Base-by-base conservation (phyloP, 2,113 vertebrate genomes). In the Phylloscopus trochilus region DNA sequence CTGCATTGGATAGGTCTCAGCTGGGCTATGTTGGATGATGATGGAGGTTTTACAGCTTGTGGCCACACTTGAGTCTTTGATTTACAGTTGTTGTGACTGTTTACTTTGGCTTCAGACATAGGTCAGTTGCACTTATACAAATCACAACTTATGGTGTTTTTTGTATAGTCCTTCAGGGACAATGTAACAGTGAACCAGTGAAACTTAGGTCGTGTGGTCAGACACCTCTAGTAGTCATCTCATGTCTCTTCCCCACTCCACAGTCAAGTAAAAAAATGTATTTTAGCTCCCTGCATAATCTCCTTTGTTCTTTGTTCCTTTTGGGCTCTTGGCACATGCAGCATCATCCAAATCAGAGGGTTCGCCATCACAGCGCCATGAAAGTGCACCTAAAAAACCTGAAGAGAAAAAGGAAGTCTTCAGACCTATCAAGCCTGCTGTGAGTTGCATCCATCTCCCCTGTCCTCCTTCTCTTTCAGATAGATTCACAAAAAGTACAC, bases 281-380 rank as follows among this genome's bases (percentile, higher is more conserved):
- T 14, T 72, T 59, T 76, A 91, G 26, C 28, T 83, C 20, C n/a
- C 3, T 58, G 19, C 19, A 46, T 39, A 87, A 67, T 59, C 26
- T 47, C 19, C 55, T 95, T 87, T 92, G 55, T 74, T 86, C 51
- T 95, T 44, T 93, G 52, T 51, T 91, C 91, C 46, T 96, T 87
- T 89, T 7, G 89, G 92, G 92, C 13, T 80, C 51, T 92, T 89
- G 60, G 33, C 80, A 33, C 28, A 17, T 47, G 81, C 96, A 99
- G 99, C 99, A 46, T 99, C 99, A 18, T 99, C 99, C 94, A 99
- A 99, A 96, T 99, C 99, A 11, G 99, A 99, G 97, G 99, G 99
- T 41, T 99, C 99, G 0, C 98, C 99, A 76, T 98, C 99, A 3
- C 99, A 99, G 56, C 98, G 99, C 84, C 98, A 98, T 53, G 99